Evolutionary conservation across 1,140 invertebrate genomes (phyloP).

Genomic region (Bombyx mori): ASM3026992v2 NC_085110.1:14038501-14039000

Average conservation of each 20-base stretch:
- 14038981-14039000: constrained; percentile 78
- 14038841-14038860: constrained; percentile 28
- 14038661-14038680: constrained; percentile 5
- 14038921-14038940: constrained; percentile 68
- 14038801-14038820: constrained; percentile 31
- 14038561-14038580: too few species aligned
- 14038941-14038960: constrained; percentile 76
- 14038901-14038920: constrained; percentile 44
- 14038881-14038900: constrained; percentile 60
- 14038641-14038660: constrained; percentile 6
- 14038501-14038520: too few species aligned
- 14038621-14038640: constrained; percentile 1
- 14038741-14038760: too few species aligned
- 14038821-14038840: constrained; percentile 52
- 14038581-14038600: too few species aligned
- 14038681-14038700: constrained; percentile 10
- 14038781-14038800: too few species aligned
- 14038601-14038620: too few species aligned
- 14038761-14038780: too few species aligned
- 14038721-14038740: constrained; percentile 8
- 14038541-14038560: too few species aligned
- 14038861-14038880: constrained; percentile 30
- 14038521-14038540: too few species aligned
- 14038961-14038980: constrained; percentile 76
- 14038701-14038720: constrained; percentile 20